Conservation (phyloP, 2,888 invertebrate species). For the Dromius quadrimaculatus region DNA sequence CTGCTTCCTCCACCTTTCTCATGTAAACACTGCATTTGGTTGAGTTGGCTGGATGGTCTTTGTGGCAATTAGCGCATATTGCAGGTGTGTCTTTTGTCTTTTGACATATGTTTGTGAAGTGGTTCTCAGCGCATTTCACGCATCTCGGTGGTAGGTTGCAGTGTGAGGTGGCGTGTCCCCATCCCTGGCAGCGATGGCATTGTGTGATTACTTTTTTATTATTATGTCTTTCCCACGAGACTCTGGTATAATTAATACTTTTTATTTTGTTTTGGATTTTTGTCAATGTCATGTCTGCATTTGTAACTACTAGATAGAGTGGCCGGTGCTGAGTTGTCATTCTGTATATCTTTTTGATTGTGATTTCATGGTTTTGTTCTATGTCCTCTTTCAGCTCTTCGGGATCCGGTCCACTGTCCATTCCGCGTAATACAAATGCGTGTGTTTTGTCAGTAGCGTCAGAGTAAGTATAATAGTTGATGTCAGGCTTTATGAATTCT, state of each 20-base stretch:
- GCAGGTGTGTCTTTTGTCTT: background rate
- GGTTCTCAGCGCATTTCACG: background rate
- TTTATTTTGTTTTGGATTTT: conserved; percentile 2
- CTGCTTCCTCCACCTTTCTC: background rate
- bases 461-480: conserved; percentile 26
- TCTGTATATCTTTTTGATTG: background rate
- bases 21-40: background rate
- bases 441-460: background rate
- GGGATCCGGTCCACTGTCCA: background rate
- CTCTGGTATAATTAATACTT: background rate
- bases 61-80: conserved; percentile 3
- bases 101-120: background rate
- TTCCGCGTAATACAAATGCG: background rate
- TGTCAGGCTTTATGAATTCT: background rate
- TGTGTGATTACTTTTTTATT: conserved; percentile 2
- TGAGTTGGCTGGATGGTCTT: conserved; percentile 1
- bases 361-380: background rate
- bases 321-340: background rate
- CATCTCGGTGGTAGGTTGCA: conserved; percentile 23
- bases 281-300: background rate
- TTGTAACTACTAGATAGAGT: background rate
- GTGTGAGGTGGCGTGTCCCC: conserved; percentile 11
- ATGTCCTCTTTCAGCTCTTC: background rate
- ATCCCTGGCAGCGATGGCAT: background rate
- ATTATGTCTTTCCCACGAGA: background rate